Evolutionary conservation across 2,797 vertebrate species (phyloP).

Genomic region (Labroides dimidiatus): DNA sequence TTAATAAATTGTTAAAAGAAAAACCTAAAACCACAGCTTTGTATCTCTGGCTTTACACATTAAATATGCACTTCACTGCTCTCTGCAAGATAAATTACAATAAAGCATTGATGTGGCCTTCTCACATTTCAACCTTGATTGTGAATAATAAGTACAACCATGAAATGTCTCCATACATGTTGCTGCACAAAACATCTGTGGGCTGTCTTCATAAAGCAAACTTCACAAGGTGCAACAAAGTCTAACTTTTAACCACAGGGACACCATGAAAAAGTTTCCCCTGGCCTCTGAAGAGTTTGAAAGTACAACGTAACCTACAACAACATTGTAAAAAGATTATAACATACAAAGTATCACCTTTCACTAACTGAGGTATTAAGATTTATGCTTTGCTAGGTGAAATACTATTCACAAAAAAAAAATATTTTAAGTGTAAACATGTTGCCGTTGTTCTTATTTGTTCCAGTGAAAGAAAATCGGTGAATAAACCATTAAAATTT

Average conservation of each 20-base stretch:
- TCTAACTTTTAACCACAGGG: slow-evolving; percentile 22
- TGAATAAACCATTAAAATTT: too few species aligned
- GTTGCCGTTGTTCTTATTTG: too few species aligned
- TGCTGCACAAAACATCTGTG: neutral
- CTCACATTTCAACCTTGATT: neutral
- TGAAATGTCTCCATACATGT: neutral
- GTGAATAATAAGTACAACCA: too few species aligned
- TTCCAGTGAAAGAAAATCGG: too few species aligned
- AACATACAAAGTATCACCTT: neutral
- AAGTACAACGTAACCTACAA: neutral
- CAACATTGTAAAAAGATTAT: neutral
- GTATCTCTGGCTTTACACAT: too few species aligned
- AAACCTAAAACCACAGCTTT: neutral
- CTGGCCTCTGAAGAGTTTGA: neutral
- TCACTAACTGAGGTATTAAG: neutral
- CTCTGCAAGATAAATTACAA: too few species aligned
- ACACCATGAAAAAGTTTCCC: slow-evolving; percentile 3
- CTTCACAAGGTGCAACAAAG: neutral
- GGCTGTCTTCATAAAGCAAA: neutral
- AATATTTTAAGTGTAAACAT: too few species aligned
- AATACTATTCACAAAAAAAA: too few species aligned
- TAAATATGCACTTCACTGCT: too few species aligned
- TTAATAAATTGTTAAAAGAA: neutral
- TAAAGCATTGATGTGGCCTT: neutral
- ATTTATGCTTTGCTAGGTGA: neutral